Conservation (phyloP, 2,888 invertebrate species). For the Busseola fusca region DNA sequence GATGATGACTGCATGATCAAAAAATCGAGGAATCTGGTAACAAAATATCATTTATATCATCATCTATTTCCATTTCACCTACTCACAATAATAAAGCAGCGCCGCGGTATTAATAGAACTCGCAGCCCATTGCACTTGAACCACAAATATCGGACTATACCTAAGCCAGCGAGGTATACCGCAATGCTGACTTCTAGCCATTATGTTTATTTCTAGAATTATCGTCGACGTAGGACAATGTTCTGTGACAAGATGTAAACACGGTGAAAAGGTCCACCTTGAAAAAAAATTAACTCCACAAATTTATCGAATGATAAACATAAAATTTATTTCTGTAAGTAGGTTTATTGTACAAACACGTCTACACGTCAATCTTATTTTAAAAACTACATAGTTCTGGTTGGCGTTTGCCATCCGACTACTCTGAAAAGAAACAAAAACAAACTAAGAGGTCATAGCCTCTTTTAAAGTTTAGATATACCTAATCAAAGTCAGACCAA, state of each 20-base stretch:
- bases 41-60: not conserved
- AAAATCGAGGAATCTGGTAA: not conserved
- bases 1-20: not conserved
- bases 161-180: slow-evolving; percentile 49
- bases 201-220: slow-evolving; percentile 58
- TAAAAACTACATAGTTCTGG: not conserved
- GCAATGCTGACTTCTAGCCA: slow-evolving; percentile 58
- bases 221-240: slow-evolving; percentile 45
- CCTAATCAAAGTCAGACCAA: not conserved
- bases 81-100: not conserved
- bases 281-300: not conserved
- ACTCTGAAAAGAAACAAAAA: not conserved
- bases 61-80: slow-evolving; percentile 11
- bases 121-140: slow-evolving; percentile 55
- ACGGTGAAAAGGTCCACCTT: slow-evolving; percentile 24
- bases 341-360: not conserved
- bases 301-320: not conserved
- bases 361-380: not conserved
- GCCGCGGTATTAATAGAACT: slow-evolving; percentile 45
- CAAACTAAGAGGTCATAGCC: not conserved
- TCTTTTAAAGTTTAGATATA: not conserved
- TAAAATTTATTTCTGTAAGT: not conserved
- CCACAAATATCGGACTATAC: slow-evolving; percentile 40
- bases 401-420: not conserved
- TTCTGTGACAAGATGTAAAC: not conserved